Evolutionary conservation across 2,888 invertebrate genomes (phyloP).

Genomic region (Diplolepis rosae): DNA sequence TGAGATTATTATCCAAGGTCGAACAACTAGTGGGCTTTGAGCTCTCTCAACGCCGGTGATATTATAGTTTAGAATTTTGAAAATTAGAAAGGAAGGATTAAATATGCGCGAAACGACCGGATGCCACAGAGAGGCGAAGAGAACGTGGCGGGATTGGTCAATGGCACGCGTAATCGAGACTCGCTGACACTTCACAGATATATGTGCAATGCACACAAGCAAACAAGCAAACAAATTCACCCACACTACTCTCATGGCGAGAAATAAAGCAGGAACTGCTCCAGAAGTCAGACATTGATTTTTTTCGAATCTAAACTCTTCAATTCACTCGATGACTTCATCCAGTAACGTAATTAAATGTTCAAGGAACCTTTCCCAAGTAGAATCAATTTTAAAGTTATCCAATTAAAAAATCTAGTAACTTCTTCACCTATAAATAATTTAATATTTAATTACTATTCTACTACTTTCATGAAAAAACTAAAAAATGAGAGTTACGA

Average conservation of each 20-base stretch:
- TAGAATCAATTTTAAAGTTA: too few relatives aligned
- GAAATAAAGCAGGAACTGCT: conserved; percentile 1
- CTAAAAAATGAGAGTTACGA: too few relatives aligned
- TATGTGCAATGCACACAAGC: conserved; percentile 50
- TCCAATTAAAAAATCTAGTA: too few relatives aligned
- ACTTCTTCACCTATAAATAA: too few relatives aligned
- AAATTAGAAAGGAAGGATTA: conserved; percentile 23
- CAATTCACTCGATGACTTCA: not conserved
- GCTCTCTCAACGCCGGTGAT: not conserved
- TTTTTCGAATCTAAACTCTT: not conserved
- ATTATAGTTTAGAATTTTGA: conserved; percentile 23
- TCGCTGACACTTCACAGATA: conserved; percentile 46
- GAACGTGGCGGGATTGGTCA: conserved; percentile 57
- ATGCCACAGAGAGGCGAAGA: conserved; percentile 48
- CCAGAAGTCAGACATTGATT: not conserved
- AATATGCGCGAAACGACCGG: conserved; percentile 47
- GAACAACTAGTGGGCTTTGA: conserved; percentile 16
- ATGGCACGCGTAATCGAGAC: conserved; percentile 60
- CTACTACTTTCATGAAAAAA: too few relatives aligned
- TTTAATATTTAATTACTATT: too few relatives aligned
- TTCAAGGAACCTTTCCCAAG: not conserved
- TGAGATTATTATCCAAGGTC: conserved; percentile 23
- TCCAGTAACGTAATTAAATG: not conserved
- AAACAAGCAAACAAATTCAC: conserved; percentile 34
- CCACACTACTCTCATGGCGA: conserved; percentile 28